Conservation (phyloP, 1,140 invertebrate species). For the Lasioglossum albipes region DNA sequence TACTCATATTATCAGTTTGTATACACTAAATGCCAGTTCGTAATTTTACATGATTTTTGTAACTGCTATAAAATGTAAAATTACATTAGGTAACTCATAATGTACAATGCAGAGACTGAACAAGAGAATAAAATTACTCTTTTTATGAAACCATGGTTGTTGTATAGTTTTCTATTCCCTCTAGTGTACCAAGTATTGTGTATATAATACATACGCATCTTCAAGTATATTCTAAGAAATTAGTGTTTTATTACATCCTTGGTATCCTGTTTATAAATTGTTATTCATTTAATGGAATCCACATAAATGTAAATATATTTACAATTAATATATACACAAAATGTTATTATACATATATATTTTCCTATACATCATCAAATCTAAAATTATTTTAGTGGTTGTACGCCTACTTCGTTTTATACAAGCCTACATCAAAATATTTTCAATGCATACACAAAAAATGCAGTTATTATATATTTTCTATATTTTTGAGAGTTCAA, state of each 20-base stretch:
- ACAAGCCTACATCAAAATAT: too few relatives aligned
- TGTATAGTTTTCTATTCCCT: neutral
- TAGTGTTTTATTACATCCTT: slow-evolving; percentile 14
- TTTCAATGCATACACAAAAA: neutral
- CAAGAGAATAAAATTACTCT: slow-evolving; percentile 52
- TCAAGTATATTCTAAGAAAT: slow-evolving; percentile 27
- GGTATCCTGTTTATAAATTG: neutral
- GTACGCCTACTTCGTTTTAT: neutral
- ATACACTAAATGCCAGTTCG: neutral
- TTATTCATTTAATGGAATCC: neutral
- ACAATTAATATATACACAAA: slow-evolving; percentile 30
- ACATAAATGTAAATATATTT: slow-evolving; percentile 20
- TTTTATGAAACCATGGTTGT: slow-evolving; percentile 40
- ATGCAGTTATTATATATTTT: slow-evolving; percentile 27
- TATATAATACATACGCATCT: neutral
- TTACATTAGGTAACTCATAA: slow-evolving; percentile 20
- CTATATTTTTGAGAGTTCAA: too few relatives aligned
- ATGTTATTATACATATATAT: slow-evolving; percentile 8
- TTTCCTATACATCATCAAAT: neutral
- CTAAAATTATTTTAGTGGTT: slow-evolving; percentile 13
- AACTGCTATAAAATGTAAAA: slow-evolving; percentile 11
- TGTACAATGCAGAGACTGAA: slow-evolving; percentile 54
- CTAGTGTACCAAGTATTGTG: neutral
- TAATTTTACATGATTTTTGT: slow-evolving; percentile 11
- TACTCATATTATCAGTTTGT: slow-evolving; percentile 6